phyloP scores from a whole-genome alignment of 2,797 vertebrate species.

The Cynopterus sphinx region DNA sequence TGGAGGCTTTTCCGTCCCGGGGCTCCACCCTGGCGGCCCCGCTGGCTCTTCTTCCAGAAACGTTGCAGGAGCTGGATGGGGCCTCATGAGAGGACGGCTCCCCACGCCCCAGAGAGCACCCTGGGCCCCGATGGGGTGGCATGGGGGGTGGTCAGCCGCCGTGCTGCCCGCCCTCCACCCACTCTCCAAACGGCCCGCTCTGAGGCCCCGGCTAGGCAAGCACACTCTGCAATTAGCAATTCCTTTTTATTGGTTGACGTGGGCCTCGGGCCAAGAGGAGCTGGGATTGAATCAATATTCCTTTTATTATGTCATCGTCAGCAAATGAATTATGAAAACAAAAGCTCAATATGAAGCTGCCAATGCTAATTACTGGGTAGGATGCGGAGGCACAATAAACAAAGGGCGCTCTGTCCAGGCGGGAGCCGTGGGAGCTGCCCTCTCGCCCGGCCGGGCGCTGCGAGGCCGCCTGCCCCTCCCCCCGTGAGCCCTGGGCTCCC shows the following conservation, averaged over 20 bases:
- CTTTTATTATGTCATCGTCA: conserved; percentile 80
- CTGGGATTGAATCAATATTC: conserved; percentile 79
- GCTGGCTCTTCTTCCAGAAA: conserved; percentile 73
- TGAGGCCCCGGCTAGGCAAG: conserved; percentile 53
- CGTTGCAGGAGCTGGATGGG: conserved; percentile 70
- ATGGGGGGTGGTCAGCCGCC: background rate
- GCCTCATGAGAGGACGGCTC: conserved; percentile 68
- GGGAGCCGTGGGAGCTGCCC: conserved; percentile 59
- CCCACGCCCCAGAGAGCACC: background rate
- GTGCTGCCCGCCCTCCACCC: conserved; percentile 52
- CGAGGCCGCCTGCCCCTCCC: background rate
- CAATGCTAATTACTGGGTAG: conserved; percentile 77
- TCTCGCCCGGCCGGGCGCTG: conserved; percentile 56
- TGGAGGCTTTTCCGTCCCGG: conserved; percentile 84
- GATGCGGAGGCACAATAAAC: conserved; percentile 71
- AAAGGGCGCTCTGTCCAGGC: conserved; percentile 80
- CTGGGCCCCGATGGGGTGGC: background rate
- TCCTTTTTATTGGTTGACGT: conserved; percentile 83
- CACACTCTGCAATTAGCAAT: conserved; percentile 82
- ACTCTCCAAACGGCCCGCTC: conserved; percentile 68
- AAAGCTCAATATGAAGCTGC: conserved; percentile 79
- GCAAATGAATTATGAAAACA: conserved; percentile 85
- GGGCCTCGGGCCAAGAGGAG: conserved; percentile 77
- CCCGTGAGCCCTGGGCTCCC: background rate
- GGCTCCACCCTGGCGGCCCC: conserved; percentile 82